A percentile compares a stretch with the other conserved stretches of the same genome.
Evolutionary conservation across 1,140 invertebrate species (phyloP).

Genomic region (Zaprionus kolodkinae): DNA sequence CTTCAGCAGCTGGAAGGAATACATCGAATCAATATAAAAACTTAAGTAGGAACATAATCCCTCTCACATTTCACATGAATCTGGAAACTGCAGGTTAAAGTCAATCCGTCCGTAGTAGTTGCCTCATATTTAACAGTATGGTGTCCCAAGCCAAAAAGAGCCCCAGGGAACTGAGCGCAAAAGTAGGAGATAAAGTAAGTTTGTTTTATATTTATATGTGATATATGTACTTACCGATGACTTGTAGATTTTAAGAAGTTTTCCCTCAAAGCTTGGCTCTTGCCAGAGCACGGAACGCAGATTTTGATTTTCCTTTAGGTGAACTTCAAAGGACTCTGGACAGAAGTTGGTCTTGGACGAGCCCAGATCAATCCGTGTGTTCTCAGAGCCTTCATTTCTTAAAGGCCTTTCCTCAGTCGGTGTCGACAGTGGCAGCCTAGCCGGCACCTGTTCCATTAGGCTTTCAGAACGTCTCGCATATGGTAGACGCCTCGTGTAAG

Average conservation of each 20-base stretch:
- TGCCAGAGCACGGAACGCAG: constrained; percentile 87
- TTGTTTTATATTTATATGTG: no score
- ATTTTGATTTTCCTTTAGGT: constrained; percentile 85
- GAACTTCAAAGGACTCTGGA: constrained; percentile 87
- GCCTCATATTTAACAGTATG: constrained; percentile 88
- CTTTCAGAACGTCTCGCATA: constrained; percentile 12
- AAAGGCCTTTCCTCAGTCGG: background rate
- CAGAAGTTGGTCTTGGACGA: constrained; percentile 84
- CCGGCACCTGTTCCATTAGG: background rate
- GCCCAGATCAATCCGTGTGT: constrained; percentile 49
- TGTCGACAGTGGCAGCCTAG: background rate
- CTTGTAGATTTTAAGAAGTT: constrained; percentile 86
- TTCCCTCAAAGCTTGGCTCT: constrained; percentile 88
- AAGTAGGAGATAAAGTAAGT: background rate
- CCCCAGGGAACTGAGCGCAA: constrained; percentile 86
- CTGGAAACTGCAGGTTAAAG: constrained; percentile 87
- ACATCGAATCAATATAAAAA: no score
- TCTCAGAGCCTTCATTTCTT: constrained; percentile 2
- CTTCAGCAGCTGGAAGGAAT: constrained; percentile 34
- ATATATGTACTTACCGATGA: constrained; percentile 85
- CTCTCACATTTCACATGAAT: constrained; percentile 86
- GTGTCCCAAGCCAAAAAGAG: constrained; percentile 86
- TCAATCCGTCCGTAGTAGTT: constrained; percentile 87
- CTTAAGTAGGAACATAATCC: no score
- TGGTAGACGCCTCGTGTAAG: background rate